phyloP scores from a whole-genome alignment of 1,140 invertebrate genomes.

The Ridgeia piscesae region DNA sequence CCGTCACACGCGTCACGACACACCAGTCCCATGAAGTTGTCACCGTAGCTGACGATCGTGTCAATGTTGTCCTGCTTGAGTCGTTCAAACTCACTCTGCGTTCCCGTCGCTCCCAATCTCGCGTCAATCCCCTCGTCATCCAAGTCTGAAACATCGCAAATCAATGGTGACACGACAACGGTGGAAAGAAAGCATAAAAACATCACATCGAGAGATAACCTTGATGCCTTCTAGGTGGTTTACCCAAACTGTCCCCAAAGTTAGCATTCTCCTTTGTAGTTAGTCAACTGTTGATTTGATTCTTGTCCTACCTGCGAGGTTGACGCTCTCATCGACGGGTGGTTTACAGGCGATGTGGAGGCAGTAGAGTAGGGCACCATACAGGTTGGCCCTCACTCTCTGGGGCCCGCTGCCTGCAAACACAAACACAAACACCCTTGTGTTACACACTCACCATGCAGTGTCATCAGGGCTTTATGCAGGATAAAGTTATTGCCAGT shows the following conservation, averaged over 20 bases:
- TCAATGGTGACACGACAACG: too few relatives aligned
- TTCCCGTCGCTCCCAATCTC: conserved; percentile 4
- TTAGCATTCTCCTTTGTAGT: too few relatives aligned
- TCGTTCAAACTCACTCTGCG: conserved; percentile 57
- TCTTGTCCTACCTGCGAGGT: neutral
- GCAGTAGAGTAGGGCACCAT: conserved; percentile 69
- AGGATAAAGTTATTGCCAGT: too few relatives aligned
- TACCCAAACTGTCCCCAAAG: too few relatives aligned
- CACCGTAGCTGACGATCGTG: conserved; percentile 72
- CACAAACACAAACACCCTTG: neutral
- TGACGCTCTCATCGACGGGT: conserved; percentile 21
- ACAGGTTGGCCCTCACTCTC: conserved; percentile 81
- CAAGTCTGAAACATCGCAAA: conserved; percentile 10
- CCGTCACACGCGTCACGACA: conserved; percentile 84
- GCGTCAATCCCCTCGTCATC: conserved; percentile 14
- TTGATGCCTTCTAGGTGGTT: too few relatives aligned
- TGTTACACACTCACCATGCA: too few relatives aligned
- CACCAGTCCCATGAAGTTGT: conserved; percentile 78
- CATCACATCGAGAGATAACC: too few relatives aligned
- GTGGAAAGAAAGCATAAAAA: too few relatives aligned
- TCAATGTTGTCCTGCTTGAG: conserved; percentile 60
- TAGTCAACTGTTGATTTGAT: too few relatives aligned
- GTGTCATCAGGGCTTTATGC: too few relatives aligned
- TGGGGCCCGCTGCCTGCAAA: conserved; percentile 66
- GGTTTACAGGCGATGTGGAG: conserved; percentile 68